phyloP scores from a whole-genome alignment of 2,888 invertebrate species.

The Platycheirus rosarum region DNA sequence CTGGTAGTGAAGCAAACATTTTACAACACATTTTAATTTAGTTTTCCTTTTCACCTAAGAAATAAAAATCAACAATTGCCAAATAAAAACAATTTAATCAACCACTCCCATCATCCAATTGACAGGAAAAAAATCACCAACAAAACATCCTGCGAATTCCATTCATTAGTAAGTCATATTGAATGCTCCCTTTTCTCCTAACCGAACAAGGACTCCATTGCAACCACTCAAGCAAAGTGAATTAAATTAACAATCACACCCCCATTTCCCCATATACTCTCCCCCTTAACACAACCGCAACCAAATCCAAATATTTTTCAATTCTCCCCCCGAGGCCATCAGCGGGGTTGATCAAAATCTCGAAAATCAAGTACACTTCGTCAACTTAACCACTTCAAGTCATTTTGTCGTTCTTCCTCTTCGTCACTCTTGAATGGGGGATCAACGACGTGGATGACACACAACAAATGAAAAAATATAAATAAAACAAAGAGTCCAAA shows the following conservation, averaged over 20 bases:
- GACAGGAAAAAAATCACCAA: not conserved
- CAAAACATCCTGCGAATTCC: slow-evolving; percentile 1
- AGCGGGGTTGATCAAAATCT: slow-evolving; percentile 63
- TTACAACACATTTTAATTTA: no score
- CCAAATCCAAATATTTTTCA: slow-evolving; percentile 27
- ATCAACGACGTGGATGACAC: slow-evolving; percentile 65
- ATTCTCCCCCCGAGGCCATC: not conserved
- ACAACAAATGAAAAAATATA: slow-evolving; percentile 43
- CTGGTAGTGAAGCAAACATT: no score
- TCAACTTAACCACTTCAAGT: slow-evolving; percentile 71
- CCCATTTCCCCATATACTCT: not conserved
- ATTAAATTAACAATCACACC: slow-evolving; percentile 68
- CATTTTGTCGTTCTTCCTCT: slow-evolving; percentile 46
- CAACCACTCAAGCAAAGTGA: slow-evolving; percentile 70
- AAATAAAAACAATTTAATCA: no score
- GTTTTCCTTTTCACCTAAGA: no score
- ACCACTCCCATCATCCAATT: not conserved
- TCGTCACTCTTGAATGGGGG: slow-evolving; percentile 36
- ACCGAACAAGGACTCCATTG: slow-evolving; percentile 32
- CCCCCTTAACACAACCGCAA: not conserved
- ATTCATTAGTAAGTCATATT: slow-evolving; percentile 58
- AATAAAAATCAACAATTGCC: no score
- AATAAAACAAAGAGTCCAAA: slow-evolving; percentile 33
- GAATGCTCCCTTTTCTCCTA: not conserved
- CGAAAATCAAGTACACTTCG: slow-evolving; percentile 60